phyloP scores from a whole-genome alignment of 2,888 invertebrate genomes.

The Eupithecia subumbrata region DNA sequence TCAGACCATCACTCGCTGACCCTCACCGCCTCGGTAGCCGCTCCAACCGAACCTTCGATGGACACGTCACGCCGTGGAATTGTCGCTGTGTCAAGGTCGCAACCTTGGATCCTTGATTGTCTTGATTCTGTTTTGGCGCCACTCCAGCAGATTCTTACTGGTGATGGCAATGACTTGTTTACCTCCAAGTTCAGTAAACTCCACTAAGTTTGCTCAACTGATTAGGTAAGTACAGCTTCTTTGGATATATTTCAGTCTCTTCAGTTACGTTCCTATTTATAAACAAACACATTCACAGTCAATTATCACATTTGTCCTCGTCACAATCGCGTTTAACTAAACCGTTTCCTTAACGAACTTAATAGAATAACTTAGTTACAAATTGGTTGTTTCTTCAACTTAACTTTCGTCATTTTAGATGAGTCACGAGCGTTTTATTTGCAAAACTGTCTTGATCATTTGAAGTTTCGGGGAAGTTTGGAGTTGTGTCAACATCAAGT shows the following conservation, averaged over 20 bases:
- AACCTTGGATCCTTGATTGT: constrained; percentile 31
- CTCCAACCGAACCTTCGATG: constrained; percentile 50
- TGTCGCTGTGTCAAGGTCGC: constrained; percentile 55
- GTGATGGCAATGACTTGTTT: constrained; percentile 24
- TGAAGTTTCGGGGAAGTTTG: constrained; percentile 55
- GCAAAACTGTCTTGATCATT: constrained; percentile 62
- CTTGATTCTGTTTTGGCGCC: constrained; percentile 42
- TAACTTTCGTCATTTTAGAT: constrained; percentile 83
- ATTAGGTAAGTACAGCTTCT: constrained; percentile 54
- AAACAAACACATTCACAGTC: constrained; percentile 48
- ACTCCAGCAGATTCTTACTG: constrained; percentile 44
- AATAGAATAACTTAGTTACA: constrained; percentile 55
- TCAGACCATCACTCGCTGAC: constrained; percentile 61
- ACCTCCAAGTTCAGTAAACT: constrained; percentile 37
- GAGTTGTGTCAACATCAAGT: constrained; percentile 73
- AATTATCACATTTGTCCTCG: constrained; percentile 52
- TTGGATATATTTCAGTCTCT: constrained; percentile 65
- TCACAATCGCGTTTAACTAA: constrained; percentile 53
- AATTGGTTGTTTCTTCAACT: constrained; percentile 72
- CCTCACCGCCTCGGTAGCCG: constrained; percentile 39
- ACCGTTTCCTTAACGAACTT: constrained; percentile 63
- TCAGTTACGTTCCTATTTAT: constrained; percentile 42
- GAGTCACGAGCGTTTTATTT: constrained; percentile 68
- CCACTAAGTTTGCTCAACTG: constrained; percentile 48
- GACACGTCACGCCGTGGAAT: constrained; percentile 47